Percentiles rank a stretch among this genome's conserved stretches.
Conservation (phyloP, 2,888 invertebrate genomes). For the Protophormia terraenovae region DNA sequence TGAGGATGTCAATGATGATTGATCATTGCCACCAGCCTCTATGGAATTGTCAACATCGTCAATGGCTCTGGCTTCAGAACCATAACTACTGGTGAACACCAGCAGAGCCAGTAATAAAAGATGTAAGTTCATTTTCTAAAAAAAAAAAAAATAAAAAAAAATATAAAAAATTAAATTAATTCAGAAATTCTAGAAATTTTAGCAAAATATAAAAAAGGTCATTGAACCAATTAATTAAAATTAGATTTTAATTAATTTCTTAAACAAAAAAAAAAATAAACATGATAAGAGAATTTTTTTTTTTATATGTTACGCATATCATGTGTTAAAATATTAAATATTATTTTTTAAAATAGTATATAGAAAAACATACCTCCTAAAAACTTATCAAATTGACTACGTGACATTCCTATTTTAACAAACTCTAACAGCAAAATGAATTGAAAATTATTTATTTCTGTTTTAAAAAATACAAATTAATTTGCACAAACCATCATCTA, state of each 20-base stretch:
- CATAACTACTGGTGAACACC: conserved; percentile 70
- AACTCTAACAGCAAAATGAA: conserved; percentile 45
- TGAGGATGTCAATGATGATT: not conserved
- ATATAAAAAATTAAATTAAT: not conserved
- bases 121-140: conserved; percentile 80
- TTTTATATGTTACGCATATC: too few species aligned
- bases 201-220: too few species aligned
- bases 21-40: conserved; percentile 67
- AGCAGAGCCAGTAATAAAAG: conserved; percentile 79
- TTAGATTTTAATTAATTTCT: conserved; percentile 20
- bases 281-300: too few species aligned
- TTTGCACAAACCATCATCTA: conserved; percentile 31
- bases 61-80: conserved; percentile 77
- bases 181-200: not conserved
- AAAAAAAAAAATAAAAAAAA: conserved; percentile 60
- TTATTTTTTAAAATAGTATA: not conserved
- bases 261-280: too few species aligned
- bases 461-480: conserved; percentile 1
- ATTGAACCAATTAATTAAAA: conserved; percentile 5
- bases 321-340: not conserved
- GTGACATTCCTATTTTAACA: conserved; percentile 59
- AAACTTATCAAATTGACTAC: conserved; percentile 46
- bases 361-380: conserved; percentile 10
- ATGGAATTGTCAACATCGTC: conserved; percentile 79
- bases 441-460: conserved; percentile 22